Conservation (phyloP, 2,113 vertebrate genomes). For the Tringa solitaria region DNA sequence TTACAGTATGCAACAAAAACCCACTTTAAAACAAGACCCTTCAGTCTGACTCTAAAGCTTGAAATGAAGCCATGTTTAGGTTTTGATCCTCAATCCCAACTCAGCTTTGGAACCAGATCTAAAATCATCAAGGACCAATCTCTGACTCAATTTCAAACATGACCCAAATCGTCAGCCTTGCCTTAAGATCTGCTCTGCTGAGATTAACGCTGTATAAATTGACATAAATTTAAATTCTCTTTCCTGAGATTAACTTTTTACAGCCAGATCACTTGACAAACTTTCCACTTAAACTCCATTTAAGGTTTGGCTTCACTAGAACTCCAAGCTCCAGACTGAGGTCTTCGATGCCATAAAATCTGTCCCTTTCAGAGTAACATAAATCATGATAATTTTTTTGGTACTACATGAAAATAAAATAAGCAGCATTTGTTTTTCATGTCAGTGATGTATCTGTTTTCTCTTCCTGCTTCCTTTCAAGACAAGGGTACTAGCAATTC, state of each 20-base stretch:
- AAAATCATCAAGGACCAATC: not conserved
- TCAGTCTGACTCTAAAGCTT: not conserved
- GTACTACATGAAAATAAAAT: not conserved
- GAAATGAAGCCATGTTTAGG: not conserved
- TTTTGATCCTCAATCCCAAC: slow-evolving; percentile 12
- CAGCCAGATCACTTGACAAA: not conserved
- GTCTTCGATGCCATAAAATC: not conserved
- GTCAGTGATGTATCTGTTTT: not conserved
- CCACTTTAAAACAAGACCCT: not conserved
- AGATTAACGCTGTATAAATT: not conserved
- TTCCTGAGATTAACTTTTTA: not conserved
- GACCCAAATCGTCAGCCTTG: not conserved
- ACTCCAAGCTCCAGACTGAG: not conserved
- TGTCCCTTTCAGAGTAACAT: not conserved
- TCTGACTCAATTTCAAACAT: not conserved
- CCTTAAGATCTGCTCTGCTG: not conserved
- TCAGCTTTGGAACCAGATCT: not conserved
- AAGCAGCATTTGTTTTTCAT: not conserved
- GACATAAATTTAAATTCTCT: not conserved
- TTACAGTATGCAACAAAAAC: not conserved
- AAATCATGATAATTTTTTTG: not conserved
- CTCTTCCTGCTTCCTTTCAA: not conserved
- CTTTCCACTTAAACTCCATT: not conserved
- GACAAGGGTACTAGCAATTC: not conserved
- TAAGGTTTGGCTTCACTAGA: not conserved